Conservation (phyloP, 2,797 vertebrate genomes). For the Tragopan temminckii region DNA sequence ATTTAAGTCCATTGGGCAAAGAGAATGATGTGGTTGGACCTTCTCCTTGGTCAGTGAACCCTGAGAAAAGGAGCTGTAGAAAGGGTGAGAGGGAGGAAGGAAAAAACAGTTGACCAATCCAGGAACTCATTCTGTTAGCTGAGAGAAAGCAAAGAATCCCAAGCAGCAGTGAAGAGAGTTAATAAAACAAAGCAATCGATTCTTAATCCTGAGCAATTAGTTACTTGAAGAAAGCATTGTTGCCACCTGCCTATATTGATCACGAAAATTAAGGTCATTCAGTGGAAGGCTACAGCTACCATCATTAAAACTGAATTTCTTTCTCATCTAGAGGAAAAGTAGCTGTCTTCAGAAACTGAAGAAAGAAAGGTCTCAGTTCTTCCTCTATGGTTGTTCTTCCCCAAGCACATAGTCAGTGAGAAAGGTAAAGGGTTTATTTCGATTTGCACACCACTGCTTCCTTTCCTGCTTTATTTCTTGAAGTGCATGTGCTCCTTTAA, state of each 20-base stretch:
- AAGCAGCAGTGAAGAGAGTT: neutral
- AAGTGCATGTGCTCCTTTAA: conserved; percentile 21
- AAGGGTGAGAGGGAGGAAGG: neutral
- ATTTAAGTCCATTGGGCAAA: neutral
- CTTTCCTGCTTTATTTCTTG: conserved; percentile 31
- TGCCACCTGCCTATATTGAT: conserved; percentile 69
- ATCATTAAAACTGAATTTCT: conserved; percentile 21
- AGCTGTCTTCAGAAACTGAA: conserved; percentile 12
- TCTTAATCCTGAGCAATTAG: conserved; percentile 57
- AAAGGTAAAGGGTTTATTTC: conserved; percentile 40
- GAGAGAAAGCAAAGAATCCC: conserved; percentile 23
- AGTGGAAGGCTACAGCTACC: conserved; percentile 40
- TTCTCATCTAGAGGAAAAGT: neutral
- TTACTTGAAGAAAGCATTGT: conserved; percentile 56
- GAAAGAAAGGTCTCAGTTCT: conserved; percentile 43
- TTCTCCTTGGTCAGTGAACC: neutral
- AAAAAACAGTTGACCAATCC: neutral
- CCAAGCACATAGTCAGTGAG: conserved; percentile 6
- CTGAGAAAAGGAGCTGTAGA: neutral
- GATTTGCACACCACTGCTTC: conserved; percentile 42
- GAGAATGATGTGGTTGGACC: neutral
- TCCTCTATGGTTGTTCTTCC: conserved; percentile 45
- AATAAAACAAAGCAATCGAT: conserved; percentile 69
- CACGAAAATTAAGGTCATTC: conserved; percentile 30
- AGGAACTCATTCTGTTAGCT: conserved; percentile 6